phyloP scores from a whole-genome alignment of 2,888 invertebrate species.

The Mesopsocus fuscifrons region DNA sequence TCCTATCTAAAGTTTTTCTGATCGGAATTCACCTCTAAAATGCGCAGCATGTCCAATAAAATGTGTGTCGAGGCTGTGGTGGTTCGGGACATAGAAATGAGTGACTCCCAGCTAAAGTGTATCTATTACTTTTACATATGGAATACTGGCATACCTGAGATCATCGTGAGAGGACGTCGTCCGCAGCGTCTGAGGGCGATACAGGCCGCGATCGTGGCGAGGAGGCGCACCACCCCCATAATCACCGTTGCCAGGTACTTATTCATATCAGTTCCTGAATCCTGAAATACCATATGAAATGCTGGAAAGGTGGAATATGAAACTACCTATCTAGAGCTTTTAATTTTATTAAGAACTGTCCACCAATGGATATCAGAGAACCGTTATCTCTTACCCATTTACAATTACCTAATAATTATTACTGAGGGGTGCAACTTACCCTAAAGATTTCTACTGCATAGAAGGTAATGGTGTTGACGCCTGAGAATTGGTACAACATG shows the following conservation, averaged over 20 bases:
- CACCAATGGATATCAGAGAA: too few relatives aligned
- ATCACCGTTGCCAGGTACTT: constrained; percentile 39
- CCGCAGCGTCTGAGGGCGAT: constrained; percentile 38
- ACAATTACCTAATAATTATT: not conserved
- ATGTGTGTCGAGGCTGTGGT: too few relatives aligned
- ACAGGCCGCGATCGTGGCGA: constrained; percentile 42
- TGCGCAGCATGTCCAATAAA: too few relatives aligned
- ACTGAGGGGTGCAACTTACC: too few relatives aligned
- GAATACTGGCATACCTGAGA: constrained; percentile 41
- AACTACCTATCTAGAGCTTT: too few relatives aligned
- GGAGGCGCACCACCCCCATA: constrained; percentile 36
- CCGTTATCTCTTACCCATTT: not conserved
- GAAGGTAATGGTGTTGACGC: constrained; percentile 47
- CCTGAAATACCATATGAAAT: constrained; percentile 27
- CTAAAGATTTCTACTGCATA: constrained; percentile 46
- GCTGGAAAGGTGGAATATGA: constrained; percentile 11
- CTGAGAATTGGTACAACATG: constrained; percentile 49
- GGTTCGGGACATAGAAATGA: too few relatives aligned
- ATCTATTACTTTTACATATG: too few relatives aligned
- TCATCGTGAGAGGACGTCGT: constrained; percentile 39
- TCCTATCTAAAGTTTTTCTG: too few relatives aligned
- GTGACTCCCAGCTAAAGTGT: too few relatives aligned
- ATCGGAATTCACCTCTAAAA: too few relatives aligned
- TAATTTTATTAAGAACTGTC: too few relatives aligned
- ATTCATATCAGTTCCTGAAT: constrained; percentile 35